Conservation (phyloP, 2,888 invertebrate genomes). For the Tuta absoluta region DNA sequence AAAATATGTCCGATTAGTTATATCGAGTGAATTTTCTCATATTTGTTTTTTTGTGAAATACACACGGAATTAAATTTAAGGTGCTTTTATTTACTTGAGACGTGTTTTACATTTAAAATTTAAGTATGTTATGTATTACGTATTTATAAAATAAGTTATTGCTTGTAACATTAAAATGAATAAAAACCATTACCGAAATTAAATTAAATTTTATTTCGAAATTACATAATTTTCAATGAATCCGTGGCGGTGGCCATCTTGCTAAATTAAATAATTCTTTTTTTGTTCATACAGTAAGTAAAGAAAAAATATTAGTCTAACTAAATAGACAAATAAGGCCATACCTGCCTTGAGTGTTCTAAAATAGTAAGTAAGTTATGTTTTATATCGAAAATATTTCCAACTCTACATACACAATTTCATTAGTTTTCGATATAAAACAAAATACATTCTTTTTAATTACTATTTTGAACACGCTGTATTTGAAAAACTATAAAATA, state of each 20-base stretch:
- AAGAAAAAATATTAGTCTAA: conserved; percentile 28
- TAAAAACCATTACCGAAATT: conserved; percentile 56
- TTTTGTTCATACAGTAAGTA: conserved; percentile 42
- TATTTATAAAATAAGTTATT: background rate
- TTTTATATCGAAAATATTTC: background rate
- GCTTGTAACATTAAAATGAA: conserved; percentile 35
- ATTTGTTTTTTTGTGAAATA: no score
- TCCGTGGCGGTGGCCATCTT: conserved; percentile 40
- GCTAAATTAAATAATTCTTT: conserved; percentile 36
- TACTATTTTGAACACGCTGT: background rate
- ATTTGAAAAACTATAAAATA: conserved; percentile 10
- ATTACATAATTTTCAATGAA: conserved; percentile 64
- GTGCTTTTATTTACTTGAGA: background rate
- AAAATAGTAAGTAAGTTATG: background rate
- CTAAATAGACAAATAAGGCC: conserved; percentile 10
- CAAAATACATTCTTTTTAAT: background rate
- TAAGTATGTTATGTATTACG: background rate
- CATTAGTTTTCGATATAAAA: background rate
- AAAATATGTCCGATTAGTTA: no score
- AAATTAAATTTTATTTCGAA: conserved; percentile 64
- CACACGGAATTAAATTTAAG: background rate
- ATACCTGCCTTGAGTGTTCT: conserved; percentile 11
- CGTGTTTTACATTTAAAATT: background rate
- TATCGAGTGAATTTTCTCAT: no score
- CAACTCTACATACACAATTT: background rate